A percentile compares a stretch with the other conserved stretches of the same genome.
These are phyloP conservation scores for Lasioglossum baleicum DNA, from an alignment of 1,140 invertebrate genomes.

Conservation along the genomic window DNA sequence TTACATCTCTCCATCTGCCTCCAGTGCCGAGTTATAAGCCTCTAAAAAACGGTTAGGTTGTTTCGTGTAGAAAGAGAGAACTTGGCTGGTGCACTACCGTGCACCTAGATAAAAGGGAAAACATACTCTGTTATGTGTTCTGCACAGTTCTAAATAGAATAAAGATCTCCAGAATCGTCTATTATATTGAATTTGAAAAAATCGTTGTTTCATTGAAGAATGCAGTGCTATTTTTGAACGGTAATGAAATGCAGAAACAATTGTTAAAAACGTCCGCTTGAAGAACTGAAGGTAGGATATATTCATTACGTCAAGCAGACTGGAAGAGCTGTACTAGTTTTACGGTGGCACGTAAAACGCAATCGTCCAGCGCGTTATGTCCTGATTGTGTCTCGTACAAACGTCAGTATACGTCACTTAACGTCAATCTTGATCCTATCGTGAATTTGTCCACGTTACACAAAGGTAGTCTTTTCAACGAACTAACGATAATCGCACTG, in stretches of 20 bases:
- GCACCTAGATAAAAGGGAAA: too few relatives aligned
- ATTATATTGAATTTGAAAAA: too few relatives aligned
- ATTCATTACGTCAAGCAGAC: not conserved
- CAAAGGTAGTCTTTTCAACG: constrained; percentile 1
- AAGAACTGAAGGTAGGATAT: not conserved
- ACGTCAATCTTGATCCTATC: constrained; percentile 3
- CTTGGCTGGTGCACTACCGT: too few relatives aligned
- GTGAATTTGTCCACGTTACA: not conserved
- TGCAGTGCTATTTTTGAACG: not conserved
- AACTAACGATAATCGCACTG: not conserved
- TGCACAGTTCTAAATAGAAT: too few relatives aligned
- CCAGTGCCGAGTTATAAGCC: too few relatives aligned
- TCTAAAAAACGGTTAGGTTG: too few relatives aligned
- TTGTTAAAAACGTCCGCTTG: not conserved
- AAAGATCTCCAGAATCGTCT: too few relatives aligned
- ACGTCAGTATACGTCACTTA: constrained; percentile 2
- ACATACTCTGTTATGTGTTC: too few relatives aligned
- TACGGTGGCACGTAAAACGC: constrained; percentile 5
- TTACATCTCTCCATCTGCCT: too few relatives aligned
- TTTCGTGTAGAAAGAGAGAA: too few relatives aligned
- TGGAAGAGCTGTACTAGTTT: constrained; percentile 1
- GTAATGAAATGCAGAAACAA: not conserved
- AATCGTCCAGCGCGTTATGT: not conserved
- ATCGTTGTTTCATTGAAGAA: too few relatives aligned
- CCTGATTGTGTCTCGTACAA: constrained; percentile 5